Conservation (phyloP, 1,140 invertebrate species). For the Drosophila malerkotliana region DNA sequence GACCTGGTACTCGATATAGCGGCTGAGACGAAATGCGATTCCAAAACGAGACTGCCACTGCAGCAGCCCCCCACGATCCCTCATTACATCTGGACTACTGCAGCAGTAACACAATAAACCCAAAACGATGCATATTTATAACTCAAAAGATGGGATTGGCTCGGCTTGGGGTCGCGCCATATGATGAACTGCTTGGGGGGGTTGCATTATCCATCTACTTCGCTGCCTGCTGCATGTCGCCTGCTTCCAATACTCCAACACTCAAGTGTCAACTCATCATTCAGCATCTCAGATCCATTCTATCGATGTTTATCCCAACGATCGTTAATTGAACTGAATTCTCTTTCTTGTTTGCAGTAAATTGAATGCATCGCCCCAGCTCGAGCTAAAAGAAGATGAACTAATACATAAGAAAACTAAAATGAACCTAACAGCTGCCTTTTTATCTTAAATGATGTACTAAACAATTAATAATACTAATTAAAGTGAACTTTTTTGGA, state of each 20-base stretch:
- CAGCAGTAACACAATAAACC: background rate
- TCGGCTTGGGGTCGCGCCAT: conserved; percentile 65
- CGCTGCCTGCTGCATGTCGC: conserved; percentile 41
- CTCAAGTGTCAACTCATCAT: conserved; percentile 52
- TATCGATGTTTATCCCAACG: conserved; percentile 29
- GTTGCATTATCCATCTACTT: conserved; percentile 44
- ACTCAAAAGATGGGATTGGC: conserved; percentile 45
- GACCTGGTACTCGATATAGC: conserved; percentile 13
- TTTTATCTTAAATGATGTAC: conserved; percentile 22
- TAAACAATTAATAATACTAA: conserved; percentile 70
- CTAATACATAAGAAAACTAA: conserved; percentile 46
- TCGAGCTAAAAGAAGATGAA: conserved; percentile 38
- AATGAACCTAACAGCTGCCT: conserved; percentile 39
- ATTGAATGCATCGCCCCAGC: conserved; percentile 57
- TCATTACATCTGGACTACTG: conserved; percentile 35
- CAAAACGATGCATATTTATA: conserved; percentile 31
- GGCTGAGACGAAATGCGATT: conserved; percentile 67
- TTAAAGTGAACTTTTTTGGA: conserved; percentile 53
- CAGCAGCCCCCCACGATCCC: conserved; percentile 19
- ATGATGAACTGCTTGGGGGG: conserved; percentile 8
- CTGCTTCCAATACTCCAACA: conserved; percentile 24
- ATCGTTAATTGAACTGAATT: conserved; percentile 68
- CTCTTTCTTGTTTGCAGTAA: conserved; percentile 72
- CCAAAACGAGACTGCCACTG: conserved; percentile 46
- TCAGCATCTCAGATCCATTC: conserved; percentile 41